A percentile compares a stretch with the other conserved stretches of the same genome.
These are phyloP conservation scores for Urocitellus parryii DNA, from an alignment of 2,113 vertebrate genomes.

Conservation along the genomic window DNA sequence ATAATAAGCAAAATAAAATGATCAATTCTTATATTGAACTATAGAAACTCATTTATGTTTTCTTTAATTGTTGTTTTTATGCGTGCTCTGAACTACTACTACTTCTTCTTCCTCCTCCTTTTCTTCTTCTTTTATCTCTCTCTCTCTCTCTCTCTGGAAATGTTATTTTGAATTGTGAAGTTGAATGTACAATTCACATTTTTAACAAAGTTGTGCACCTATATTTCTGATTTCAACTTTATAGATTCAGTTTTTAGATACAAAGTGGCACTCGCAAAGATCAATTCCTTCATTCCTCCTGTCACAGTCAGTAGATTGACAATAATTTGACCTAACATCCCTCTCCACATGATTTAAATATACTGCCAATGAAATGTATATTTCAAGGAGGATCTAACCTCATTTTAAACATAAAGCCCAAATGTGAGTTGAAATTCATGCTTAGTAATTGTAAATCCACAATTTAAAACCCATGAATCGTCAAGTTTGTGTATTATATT, in stretches of 20 bases:
- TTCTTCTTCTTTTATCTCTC: no score
- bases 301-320: neutral
- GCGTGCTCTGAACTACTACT: no score
- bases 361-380: neutral
- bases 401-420: neutral
- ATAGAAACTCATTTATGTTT: neutral
- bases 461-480: neutral
- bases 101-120: no score
- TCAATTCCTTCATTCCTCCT: neutral
- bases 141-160: neutral
- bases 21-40: neutral
- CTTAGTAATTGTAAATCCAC: neutral
- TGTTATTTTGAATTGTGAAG: conserved; percentile 65
- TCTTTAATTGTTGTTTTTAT: no score
- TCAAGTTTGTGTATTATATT: neutral
- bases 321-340: neutral
- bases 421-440: no score
- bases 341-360: neutral
- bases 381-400: neutral
- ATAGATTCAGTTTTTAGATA: neutral
- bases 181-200: conserved; percentile 32
- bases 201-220: neutral
- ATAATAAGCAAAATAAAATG: neutral
- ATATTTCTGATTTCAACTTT: conserved; percentile 14
- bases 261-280: neutral